Base-by-base conservation (phyloP, 2,888 invertebrate species). In the Trissolcus brochymenae region DNA sequence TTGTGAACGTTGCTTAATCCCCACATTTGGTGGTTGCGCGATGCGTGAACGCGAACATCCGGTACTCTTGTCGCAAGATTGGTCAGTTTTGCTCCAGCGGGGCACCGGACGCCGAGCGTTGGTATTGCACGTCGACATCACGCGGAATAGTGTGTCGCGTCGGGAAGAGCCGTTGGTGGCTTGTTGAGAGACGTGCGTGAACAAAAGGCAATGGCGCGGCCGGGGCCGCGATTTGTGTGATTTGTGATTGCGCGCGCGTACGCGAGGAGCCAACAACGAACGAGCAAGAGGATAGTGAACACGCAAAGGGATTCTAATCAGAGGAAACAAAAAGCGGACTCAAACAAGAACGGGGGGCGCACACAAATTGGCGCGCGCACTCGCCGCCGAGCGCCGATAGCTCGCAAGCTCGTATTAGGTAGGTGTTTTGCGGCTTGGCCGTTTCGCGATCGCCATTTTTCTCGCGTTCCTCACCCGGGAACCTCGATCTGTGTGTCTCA, bases 41-140 rank as follows among this genome's bases (percentile, higher is more conserved):
- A 29, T 29, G 29, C 79, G 79, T 82, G 82, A 81, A 82, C 82
- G 81, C 83, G 79, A 74, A 86, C 85, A 87, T 87, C 87, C 86
- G 86, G 87, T 80, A 80, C 80, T 79, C 78, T 80, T 80, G 82
- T 80, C 79, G 83, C 82, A 81, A 84, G 83, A 87, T 86, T 86
- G 86, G 87, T 84, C 85, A 83, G 84, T 84, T 82, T 82, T 79
- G 82, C 79, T 82, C 82, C 81, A 82, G 82, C 80, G 81, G 80
- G 75, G 75, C 77, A 83, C 81, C 83, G 83, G 83, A 85, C 84
- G 84, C 82, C 82, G 82, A 83, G 81, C 80, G 80, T 79, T 77
- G 82, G 82, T 82, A 59, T 25, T 57, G 75, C 55, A 60, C 55
- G 64, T 67, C 67, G 67, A 79, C 82, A 81, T 81, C 81, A 82